phyloP scores from a whole-genome alignment of 1,140 invertebrate species.

The Tetragnatha versicolor region DNA sequence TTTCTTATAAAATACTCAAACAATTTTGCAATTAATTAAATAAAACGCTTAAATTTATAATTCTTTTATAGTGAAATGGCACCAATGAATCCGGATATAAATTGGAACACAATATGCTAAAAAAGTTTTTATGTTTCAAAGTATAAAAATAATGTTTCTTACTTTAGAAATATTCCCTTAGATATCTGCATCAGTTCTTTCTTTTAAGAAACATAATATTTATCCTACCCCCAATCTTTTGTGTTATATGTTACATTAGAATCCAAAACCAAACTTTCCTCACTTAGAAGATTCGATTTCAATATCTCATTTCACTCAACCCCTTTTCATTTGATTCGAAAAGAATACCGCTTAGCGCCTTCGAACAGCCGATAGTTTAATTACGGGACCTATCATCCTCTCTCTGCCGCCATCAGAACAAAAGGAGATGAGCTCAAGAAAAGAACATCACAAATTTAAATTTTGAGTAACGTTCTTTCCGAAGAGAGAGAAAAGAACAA shows the following conservation, averaged over 20 bases:
- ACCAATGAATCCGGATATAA: too few relatives aligned
- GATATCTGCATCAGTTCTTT: too few relatives aligned
- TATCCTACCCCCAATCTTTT: too few relatives aligned
- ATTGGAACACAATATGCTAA: too few relatives aligned
- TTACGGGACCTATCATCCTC: slow-evolving; percentile 35
- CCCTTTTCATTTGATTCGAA: slow-evolving; percentile 2
- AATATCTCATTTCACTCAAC: slow-evolving; percentile 18
- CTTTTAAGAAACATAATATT: too few relatives aligned
- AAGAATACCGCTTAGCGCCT: background rate
- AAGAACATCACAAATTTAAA: slow-evolving; percentile 25
- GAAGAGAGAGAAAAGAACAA: background rate
- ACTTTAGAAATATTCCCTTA: too few relatives aligned
- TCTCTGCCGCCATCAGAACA: background rate
- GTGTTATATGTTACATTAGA: background rate
- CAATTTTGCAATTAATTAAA: too few relatives aligned
- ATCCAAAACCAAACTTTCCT: background rate
- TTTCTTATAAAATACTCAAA: too few relatives aligned
- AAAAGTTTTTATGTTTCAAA: too few relatives aligned
- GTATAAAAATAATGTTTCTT: too few relatives aligned
- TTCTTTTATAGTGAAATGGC: too few relatives aligned
- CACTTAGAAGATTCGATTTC: background rate
- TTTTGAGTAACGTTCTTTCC: background rate
- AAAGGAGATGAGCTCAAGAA: background rate
- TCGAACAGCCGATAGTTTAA: slow-evolving; percentile 29
- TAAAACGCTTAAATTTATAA: too few relatives aligned